Evolutionary conservation across 2,888 invertebrate genomes (phyloP).

Genomic region (Andricus quercusramuli): DNA sequence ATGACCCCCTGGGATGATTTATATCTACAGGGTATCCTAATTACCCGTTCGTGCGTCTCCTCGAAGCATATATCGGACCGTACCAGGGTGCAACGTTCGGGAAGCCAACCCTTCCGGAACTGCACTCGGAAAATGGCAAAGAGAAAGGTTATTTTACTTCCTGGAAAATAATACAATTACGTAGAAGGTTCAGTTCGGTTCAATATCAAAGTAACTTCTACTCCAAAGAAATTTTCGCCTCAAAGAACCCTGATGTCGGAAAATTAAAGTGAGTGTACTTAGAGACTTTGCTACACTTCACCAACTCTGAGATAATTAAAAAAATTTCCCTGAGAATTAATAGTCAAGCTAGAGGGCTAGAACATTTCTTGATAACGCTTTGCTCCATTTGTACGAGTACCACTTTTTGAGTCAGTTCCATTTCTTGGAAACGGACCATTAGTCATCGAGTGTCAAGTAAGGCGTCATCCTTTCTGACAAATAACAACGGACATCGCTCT

Average conservation of each 20-base stretch:
- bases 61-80: constrained; percentile 10
- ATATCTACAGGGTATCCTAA: constrained; percentile 67
- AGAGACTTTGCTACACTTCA: constrained; percentile 17
- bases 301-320: constrained; percentile 16
- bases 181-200: background rate
- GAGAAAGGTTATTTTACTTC: constrained; percentile 5
- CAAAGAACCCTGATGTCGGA: constrained; percentile 15
- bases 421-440: background rate
- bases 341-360: background rate
- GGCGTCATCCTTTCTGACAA: background rate
- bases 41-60: constrained; percentile 55
- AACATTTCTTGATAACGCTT: background rate
- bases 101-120: background rate
- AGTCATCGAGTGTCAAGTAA: background rate
- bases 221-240: constrained; percentile 14
- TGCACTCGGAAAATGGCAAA: constrained; percentile 5
- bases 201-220: background rate
- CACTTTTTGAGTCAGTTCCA: background rate
- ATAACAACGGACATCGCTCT: background rate
- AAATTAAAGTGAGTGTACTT: constrained; percentile 13
- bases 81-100: constrained; percentile 3
- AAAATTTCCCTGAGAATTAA: background rate
- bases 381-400: background rate
- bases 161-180: background rate
- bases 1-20: constrained; percentile 61